Percentiles rank a stretch among this genome's conserved stretches.
Evolutionary conservation across 2,797 vertebrate species (phyloP).

Genomic region (Thalassophryne amazonica): DNA sequence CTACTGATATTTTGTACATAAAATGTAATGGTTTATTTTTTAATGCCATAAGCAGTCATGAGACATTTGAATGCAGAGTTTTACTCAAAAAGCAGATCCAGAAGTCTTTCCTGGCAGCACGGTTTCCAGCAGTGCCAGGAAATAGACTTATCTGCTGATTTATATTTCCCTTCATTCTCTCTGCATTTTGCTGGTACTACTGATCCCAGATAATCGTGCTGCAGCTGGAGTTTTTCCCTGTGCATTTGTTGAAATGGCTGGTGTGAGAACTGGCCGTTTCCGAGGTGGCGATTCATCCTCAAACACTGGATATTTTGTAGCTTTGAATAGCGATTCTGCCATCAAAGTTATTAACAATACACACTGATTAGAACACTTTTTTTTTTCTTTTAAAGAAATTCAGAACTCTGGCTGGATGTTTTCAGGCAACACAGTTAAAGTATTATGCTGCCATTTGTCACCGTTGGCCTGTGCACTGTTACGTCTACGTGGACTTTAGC

Average conservation of each 20-base stretch:
- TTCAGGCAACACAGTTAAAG: constrained; percentile 51
- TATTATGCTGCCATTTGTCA: constrained; percentile 58
- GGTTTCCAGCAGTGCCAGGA: constrained; percentile 35
- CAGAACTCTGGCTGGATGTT: too few relatives aligned
- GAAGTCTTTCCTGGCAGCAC: constrained; percentile 27
- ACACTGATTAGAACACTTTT: too few relatives aligned
- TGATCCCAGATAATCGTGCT: constrained; percentile 62
- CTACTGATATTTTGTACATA: constrained; percentile 74
- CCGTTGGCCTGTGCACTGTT: constrained; percentile 63
- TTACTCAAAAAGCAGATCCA: constrained; percentile 58
- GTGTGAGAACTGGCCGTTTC: too few relatives aligned
- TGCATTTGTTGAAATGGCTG: too few relatives aligned
- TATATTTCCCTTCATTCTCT: constrained; percentile 23
- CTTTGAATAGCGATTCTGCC: too few relatives aligned
- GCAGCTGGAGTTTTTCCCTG: constrained; percentile 20
- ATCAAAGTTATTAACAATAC: too few relatives aligned
- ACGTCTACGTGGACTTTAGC: constrained; percentile 40
- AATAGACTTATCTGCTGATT: constrained; percentile 44
- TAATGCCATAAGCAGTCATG: constrained; percentile 46
- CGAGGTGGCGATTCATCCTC: too few relatives aligned
- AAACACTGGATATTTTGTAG: too few relatives aligned
- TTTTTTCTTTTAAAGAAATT: too few relatives aligned
- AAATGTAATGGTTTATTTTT: constrained; percentile 23
- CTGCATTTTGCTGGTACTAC: constrained; percentile 72
- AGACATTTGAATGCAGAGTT: constrained; percentile 34